phyloP scores from a whole-genome alignment of 2,113 vertebrate genomes.

The Apteryx owenii region DNA sequence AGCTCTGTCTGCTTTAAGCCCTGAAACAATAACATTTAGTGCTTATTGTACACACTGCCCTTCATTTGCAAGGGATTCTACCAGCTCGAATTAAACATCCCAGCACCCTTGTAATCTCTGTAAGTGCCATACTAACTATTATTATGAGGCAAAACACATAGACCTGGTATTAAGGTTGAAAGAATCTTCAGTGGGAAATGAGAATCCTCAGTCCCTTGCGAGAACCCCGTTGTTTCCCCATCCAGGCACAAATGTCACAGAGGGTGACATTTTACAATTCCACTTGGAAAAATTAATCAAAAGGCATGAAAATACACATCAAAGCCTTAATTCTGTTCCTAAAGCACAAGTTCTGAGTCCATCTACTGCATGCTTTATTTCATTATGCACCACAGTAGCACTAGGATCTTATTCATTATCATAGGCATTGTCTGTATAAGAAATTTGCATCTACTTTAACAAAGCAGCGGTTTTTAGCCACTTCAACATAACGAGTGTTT shows the following conservation, averaged over 20 bases:
- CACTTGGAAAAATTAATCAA: not conserved
- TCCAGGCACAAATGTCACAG: fast-evolving
- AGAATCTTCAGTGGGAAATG: not conserved
- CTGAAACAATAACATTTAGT: constrained; percentile 22
- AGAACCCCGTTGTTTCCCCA: not conserved
- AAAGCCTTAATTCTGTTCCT: not conserved
- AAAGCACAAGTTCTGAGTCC: not conserved
- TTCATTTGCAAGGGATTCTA: constrained; percentile 25
- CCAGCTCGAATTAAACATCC: constrained; percentile 17
- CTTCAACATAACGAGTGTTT: not conserved
- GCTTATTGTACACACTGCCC: not conserved
- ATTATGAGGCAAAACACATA: not conserved
- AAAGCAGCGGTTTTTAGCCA: not conserved
- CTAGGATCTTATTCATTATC: not conserved
- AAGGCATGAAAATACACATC: not conserved
- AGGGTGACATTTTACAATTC: not conserved
- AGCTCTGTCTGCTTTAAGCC: constrained; percentile 18
- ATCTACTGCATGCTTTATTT: not conserved
- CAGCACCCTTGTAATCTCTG: not conserved
- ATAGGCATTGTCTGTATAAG: not conserved
- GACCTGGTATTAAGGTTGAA: constrained; percentile 14
- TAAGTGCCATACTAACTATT: not conserved
- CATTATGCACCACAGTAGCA: not conserved
- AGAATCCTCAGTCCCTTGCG: not conserved
- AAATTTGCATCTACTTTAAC: not conserved